Base-by-base conservation (phyloP, 2,113 vertebrate species). In the Anhinga anhinga region DNA sequence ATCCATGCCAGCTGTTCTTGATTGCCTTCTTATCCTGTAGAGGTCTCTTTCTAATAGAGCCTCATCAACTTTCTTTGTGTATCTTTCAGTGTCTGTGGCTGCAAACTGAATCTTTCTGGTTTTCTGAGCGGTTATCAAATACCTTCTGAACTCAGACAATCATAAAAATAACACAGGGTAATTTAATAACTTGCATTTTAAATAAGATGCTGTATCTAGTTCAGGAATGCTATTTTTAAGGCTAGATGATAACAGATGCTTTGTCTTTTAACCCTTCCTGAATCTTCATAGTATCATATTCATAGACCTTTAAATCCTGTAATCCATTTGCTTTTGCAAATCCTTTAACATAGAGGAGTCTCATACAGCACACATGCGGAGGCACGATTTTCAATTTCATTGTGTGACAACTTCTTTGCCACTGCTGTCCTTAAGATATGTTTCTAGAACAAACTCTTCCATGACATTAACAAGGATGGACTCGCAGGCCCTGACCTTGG, bases 401-500 rank as follows among this genome's bases (percentile, higher is more conserved):
- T 61, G 11, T 29, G n/a, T 52, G 69, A 32, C 9, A 50, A 65
- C 40, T 72, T 52, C 32, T 67, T 71, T 36, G 30, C 32, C 45
- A 49, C 38, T 40, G 13, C 8, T 44, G 53, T 50, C 53, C 16
- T 55, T 71, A 44, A 55, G 58, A 25, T 45, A 19, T 0, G 0
- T 84, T 66, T 87, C 52, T 61, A 36, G 50, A 56, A 56, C 26
- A 6, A 85, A 16, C 17, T n/a, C 26, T 42, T 83, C 36, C 56
- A 2, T 1, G 0, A 58, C 17, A 40, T 23, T 61, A 16, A 49
- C 2, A 1, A 85, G 34, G 9, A 50, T 78, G 36, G 25, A 19
- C 34, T 84, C 9, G 2, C 63, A 56, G 30, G 30, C 34, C 13
- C 20, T 32, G 15, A 4, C 8, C 21, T 34, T n/a, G 22, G 19